Evolutionary conservation across 2,888 invertebrate genomes (phyloP).

Genomic region (Athalia cordata): DNA sequence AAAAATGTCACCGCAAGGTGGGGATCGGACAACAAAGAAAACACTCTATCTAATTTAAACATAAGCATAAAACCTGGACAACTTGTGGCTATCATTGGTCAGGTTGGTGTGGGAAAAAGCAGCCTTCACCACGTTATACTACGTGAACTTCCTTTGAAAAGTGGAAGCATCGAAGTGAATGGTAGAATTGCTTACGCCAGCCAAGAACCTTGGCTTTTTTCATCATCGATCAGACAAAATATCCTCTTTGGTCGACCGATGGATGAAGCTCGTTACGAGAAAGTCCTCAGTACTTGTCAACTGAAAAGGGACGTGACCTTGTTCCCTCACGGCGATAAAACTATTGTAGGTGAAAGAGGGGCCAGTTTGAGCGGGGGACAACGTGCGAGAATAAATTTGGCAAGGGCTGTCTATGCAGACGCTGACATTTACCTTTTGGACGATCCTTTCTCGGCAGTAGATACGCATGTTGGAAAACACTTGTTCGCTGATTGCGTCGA

Average conservation of each 20-base stretch:
- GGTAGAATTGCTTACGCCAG: conserved; percentile 79
- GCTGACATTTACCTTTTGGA: conserved; percentile 81
- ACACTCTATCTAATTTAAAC: conserved; percentile 60
- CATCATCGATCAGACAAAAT: conserved; percentile 82
- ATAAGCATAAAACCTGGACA: conserved; percentile 73
- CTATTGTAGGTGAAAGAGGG: conserved; percentile 82
- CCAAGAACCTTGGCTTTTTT: conserved; percentile 83
- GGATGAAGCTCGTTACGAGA: conserved; percentile 76
- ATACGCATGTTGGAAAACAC: conserved; percentile 79
- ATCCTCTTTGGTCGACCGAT: conserved; percentile 83
- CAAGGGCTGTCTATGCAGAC: conserved; percentile 77
- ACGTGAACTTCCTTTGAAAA: conserved; percentile 79
- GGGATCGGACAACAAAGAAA: conserved; percentile 78
- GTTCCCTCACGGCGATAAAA: conserved; percentile 80
- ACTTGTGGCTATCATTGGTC: conserved; percentile 81
- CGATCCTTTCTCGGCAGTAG: conserved; percentile 79
- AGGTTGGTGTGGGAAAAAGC: conserved; percentile 86
- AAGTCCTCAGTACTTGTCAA: conserved; percentile 56
- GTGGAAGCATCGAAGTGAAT: conserved; percentile 74
- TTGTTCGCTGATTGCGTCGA: conserved; percentile 79
- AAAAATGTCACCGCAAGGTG: conserved; percentile 83
- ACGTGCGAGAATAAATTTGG: conserved; percentile 78
- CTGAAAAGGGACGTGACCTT: conserved; percentile 79
- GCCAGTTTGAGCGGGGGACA: conserved; percentile 82
- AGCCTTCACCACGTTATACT: conserved; percentile 84